These are phyloP conservation scores for Craterocephalus amniculus DNA, from an alignment of 2,797 vertebrate genomes.

Conservation along the genomic window DNA sequence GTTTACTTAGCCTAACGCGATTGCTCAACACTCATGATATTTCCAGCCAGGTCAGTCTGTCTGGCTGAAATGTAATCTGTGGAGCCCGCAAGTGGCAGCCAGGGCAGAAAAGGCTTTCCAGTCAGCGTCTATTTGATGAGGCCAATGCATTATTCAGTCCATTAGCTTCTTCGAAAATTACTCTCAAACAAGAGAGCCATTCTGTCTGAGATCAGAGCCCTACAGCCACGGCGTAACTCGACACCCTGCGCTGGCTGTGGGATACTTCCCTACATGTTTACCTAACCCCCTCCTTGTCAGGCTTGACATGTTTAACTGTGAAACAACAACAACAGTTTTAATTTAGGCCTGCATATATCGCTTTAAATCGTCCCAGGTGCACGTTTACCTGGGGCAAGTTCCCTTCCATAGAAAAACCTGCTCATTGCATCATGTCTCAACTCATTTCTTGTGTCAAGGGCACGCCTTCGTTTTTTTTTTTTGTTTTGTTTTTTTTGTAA, in stretches of 20 bases:
- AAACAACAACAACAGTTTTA: slow-evolving; percentile 74
- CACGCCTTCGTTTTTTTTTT: slow-evolving; percentile 50
- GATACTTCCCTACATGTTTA: slow-evolving; percentile 82
- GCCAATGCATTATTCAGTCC: slow-evolving; percentile 84
- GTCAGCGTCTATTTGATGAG: slow-evolving; percentile 82
- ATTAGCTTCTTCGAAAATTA: slow-evolving; percentile 83
- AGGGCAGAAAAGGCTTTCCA: slow-evolving; percentile 81
- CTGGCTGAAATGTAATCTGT: slow-evolving; percentile 79
- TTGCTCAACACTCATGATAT: slow-evolving; percentile 77
- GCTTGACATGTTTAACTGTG: slow-evolving; percentile 80
- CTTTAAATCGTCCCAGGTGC: slow-evolving; percentile 76
- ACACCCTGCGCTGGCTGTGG: slow-evolving; percentile 75
- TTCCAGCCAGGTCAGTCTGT: slow-evolving; percentile 76
- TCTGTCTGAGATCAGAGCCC: slow-evolving; percentile 81
- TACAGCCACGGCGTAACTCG: slow-evolving; percentile 66
- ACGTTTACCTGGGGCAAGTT: slow-evolving; percentile 83
- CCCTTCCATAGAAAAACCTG: slow-evolving; percentile 63
- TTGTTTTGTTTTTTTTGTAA: slow-evolving; percentile 41
- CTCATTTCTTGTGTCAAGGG: slow-evolving; percentile 52
- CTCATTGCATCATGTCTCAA: slow-evolving; percentile 71
- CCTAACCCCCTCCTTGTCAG: slow-evolving; percentile 81
- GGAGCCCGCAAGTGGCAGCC: slow-evolving; percentile 77
- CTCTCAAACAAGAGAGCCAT: slow-evolving; percentile 83
- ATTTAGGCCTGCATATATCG: slow-evolving; percentile 77
- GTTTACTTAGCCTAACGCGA: slow-evolving; percentile 72